A percentile compares a stretch with the other conserved stretches of the same genome.
Evolutionary conservation across 2,888 invertebrate genomes (phyloP).

Genomic region (Drosophila ezoana): DNA sequence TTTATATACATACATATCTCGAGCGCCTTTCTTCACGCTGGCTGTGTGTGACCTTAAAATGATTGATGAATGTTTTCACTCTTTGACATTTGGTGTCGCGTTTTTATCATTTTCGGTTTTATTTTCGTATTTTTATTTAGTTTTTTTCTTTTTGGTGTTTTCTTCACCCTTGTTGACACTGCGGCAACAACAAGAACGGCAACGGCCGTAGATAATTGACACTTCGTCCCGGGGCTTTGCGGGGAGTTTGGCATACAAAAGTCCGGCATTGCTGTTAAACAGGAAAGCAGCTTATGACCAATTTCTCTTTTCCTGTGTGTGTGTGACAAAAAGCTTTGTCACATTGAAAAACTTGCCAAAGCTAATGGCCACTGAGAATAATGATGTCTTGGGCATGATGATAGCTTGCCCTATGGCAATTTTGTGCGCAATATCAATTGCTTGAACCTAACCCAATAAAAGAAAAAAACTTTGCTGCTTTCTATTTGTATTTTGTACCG

Average conservation of each 20-base stretch:
- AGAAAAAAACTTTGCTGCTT: not conserved
- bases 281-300: constrained; percentile 33
- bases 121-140: constrained; percentile 5
- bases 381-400: constrained; percentile 13
- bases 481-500: constrained; percentile 9
- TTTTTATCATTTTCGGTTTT: constrained; percentile 44
- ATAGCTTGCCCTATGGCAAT: constrained; percentile 20
- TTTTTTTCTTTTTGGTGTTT: constrained; percentile 10
- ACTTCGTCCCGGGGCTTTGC: constrained; percentile 29
- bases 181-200: constrained; percentile 7
- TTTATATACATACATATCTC: not conserved
- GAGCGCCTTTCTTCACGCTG: constrained; percentile 37
- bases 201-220: constrained; percentile 45
- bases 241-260: constrained; percentile 14
- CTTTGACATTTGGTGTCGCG: constrained; percentile 74
- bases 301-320: not conserved
- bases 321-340: constrained; percentile 37
- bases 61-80: constrained; percentile 78
- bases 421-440: not conserved
- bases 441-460: constrained; percentile 25
- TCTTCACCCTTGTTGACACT: constrained; percentile 35
- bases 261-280: constrained; percentile 23
- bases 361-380: constrained; percentile 35
- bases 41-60: constrained; percentile 66
- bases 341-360: constrained; percentile 34